Base-by-base conservation (phyloP, 2,888 invertebrate genomes). In the Tipula lateralis region DNA sequence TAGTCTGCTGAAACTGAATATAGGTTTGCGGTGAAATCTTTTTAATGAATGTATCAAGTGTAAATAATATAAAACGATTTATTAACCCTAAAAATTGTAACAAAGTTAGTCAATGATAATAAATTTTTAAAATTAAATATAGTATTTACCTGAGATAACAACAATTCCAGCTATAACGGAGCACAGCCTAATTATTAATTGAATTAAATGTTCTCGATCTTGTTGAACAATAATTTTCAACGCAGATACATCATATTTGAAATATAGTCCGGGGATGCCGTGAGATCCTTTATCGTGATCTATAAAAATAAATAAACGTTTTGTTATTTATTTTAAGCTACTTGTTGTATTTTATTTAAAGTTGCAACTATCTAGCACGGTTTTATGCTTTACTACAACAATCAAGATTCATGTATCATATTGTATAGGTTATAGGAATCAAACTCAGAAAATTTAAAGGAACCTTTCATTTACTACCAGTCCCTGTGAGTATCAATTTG, bases 231-330 rank as follows among this genome's bases (percentile, higher is more conserved):
- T 93, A 5, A 99, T 95, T 91, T 96, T 96, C 82, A 99, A 90
- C 0, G 98, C 96, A 19, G 97, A 96, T 91, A 97, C 94, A 88
- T 99, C 98, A 89, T 99, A 99, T 89, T 98, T 98, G 87, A 99
- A 95, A 89, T 96, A 98, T 86, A 99, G 95, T 29, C 99, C 99
- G 0, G 98, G 96, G 24, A 96, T 94, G 0, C 98, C 98, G 88
- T 98, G 98, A 16, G 97, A 97, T 30, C 97, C 98, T 88, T 92
- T 92, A 32, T 90, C 90, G 85, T 93, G 92, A 87, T 93, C 91
- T 89, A 85, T 19, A 85, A 85, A 84, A 7, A 84, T 9, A 36
- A 36, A 36, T 12, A n/a, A n/a, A n/a, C n/a, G n/a, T n/a, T n/a
- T n/a, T n/a, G n/a, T n/a, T n/a, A n/a, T n/a, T n/a, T n/a, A n/a